phyloP scores from a whole-genome alignment of 1,140 invertebrate species.

The Gonatopus flavifemur region DNA sequence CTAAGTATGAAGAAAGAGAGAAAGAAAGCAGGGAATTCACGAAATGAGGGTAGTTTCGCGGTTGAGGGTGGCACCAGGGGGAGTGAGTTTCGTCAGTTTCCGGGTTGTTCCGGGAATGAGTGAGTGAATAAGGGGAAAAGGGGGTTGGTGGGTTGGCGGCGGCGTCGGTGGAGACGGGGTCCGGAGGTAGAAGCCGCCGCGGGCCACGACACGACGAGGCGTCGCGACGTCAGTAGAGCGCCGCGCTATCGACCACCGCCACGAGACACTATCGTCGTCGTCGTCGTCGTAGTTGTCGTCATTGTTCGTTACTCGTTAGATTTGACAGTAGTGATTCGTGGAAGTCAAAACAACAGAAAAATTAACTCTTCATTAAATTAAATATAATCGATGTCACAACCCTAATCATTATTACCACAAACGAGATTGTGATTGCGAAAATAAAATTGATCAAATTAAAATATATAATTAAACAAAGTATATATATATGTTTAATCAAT shows the following conservation, averaged over 20 bases:
- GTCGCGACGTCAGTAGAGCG: slow-evolving; percentile 56
- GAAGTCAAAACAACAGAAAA: too few relatives aligned
- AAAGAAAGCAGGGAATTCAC: slow-evolving; percentile 10
- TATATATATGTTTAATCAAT: too few relatives aligned
- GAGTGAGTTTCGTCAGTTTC: slow-evolving; percentile 50
- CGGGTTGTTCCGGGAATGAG: slow-evolving; percentile 49
- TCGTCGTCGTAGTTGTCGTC: slow-evolving; percentile 22
- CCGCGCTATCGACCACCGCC: slow-evolving; percentile 53
- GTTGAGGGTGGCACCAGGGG: slow-evolving; percentile 26
- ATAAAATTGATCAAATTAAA: too few relatives aligned
- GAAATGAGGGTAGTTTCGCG: slow-evolving; percentile 45
- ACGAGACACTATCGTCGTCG: slow-evolving; percentile 37
- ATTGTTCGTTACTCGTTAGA: too few relatives aligned
- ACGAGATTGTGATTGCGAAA: too few relatives aligned
- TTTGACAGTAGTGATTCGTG: too few relatives aligned
- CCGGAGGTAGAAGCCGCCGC: slow-evolving; percentile 31
- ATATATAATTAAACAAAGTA: too few relatives aligned
- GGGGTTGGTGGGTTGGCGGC: slow-evolving; percentile 24
- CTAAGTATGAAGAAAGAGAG: background rate
- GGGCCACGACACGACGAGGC: slow-evolving; percentile 48
- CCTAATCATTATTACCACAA: too few relatives aligned
- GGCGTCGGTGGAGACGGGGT: slow-evolving; percentile 13
- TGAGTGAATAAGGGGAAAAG: slow-evolving; percentile 30
- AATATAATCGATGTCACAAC: too few relatives aligned
- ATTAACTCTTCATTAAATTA: too few relatives aligned